Base-by-base conservation (phyloP, 1,140 invertebrate genomes). In the Drosophila nannoptera region DNA sequence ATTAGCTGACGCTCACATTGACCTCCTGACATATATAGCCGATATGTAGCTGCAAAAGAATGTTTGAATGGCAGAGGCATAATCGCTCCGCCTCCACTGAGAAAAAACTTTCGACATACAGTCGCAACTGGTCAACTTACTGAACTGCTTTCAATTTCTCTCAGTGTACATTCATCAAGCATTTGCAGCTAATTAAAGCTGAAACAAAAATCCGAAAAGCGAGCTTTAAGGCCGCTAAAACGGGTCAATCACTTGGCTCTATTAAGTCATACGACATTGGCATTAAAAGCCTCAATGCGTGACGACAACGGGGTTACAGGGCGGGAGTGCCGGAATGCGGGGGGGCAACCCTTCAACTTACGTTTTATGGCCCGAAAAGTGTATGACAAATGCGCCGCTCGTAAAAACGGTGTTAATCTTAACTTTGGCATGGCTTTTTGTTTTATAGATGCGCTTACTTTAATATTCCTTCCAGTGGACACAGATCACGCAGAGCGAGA, bases 381-480 rank as follows among this genome's bases (percentile, higher is more conserved):
- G 82, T 86, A 86, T 86, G 81, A 86, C 82, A 86, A 87, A 86
- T 87, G 82, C 82, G 81, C 58, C 52, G 67, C 59, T 77, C 80
- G 77, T 86, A 84, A 84, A 84, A 77, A n/a, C 50, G 33, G 70
- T 49, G 65, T 81, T 87, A 84, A 86, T 81, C 77, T 81, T 62
- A 61, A 77, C 70, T 75, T 75, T 53, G 64, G 69, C 62, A 36
- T 65, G 65, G 69, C 52, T 68, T 72, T 80, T 81, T 86, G 82
- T 86, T 86, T 86, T 86, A 86, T 86, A 81, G 81, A 86, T 72
- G 81, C 68, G 75, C 81, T 86, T 84, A 86, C 75, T 84, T 84
- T 84, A 86, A 86, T 84, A 35, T 16, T 38, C 45, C 64, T 53
- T 35, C 32, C 59, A 66, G 61, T 54, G 65, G 56, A 61, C 46